Evolutionary conservation across 1,140 invertebrate species (phyloP).

Genomic region (Diplogasteroides magnus): DNA sequence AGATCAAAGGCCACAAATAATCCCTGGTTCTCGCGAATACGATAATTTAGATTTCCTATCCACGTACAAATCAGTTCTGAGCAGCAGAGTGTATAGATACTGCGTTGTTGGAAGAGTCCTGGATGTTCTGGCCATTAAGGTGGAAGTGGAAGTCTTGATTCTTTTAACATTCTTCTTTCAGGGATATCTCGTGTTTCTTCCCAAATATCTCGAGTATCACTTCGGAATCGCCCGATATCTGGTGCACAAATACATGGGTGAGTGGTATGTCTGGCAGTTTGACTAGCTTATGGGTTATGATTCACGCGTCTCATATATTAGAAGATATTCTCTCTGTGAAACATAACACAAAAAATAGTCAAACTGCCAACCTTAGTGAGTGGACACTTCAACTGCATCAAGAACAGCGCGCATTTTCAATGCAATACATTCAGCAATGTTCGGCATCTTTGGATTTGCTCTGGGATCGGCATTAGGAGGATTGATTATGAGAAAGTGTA

Average conservation of each 20-base stretch:
- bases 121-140: constrained; percentile 52
- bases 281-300: no score
- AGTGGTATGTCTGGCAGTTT: no score
- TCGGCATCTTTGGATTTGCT: constrained; percentile 53
- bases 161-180: no score
- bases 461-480: constrained; percentile 33
- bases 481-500: constrained; percentile 20
- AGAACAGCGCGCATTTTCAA: no score
- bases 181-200: constrained; percentile 49
- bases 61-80: constrained; percentile 33
- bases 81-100: constrained; percentile 45
- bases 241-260: constrained; percentile 53
- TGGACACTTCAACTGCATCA: neutral
- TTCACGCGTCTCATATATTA: no score
- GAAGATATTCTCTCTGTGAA: no score
- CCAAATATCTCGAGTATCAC: constrained; percentile 54
- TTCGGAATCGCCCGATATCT: constrained; percentile 54
- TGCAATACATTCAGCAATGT: constrained; percentile 35
- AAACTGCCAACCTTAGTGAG: no score
- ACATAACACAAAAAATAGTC: no score
- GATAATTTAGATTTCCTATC: constrained; percentile 31
- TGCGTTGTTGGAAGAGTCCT: constrained; percentile 44
- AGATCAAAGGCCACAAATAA: constrained; percentile 3
- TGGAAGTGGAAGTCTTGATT: no score
- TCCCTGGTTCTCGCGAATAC: no score